A percentile compares a stretch with the other conserved stretches of the same genome.
These are phyloP conservation scores for Drosophila pseudotalamancana DNA, from an alignment of 2,888 invertebrate genomes.

Conservation along the genomic window DNA sequence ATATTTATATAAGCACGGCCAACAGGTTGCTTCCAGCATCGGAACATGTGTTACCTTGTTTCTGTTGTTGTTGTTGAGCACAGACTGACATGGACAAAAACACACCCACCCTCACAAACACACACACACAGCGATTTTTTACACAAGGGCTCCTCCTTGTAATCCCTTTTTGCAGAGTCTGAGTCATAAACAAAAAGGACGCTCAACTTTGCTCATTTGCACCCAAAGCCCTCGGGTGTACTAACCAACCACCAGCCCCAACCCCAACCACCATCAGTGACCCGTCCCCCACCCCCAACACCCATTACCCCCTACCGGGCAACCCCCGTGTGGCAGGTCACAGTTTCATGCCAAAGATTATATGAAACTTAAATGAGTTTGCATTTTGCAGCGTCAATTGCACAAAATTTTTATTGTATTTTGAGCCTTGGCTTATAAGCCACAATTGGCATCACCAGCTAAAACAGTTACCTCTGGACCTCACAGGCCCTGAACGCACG, in stretches of 20 bases:
- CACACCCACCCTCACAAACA: slow-evolving; percentile 7
- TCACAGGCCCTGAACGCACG: background rate
- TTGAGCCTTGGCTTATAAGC: slow-evolving; percentile 7
- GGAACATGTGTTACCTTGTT: slow-evolving; percentile 52
- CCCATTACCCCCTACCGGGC: background rate
- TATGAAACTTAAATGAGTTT: slow-evolving; percentile 63
- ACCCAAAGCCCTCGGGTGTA: slow-evolving; percentile 58
- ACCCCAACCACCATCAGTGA: background rate
- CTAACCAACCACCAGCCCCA: slow-evolving; percentile 6
- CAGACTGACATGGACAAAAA: background rate
- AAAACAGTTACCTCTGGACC: background rate
- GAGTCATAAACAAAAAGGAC: slow-evolving; percentile 55
- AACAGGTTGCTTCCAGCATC: slow-evolving; percentile 66
- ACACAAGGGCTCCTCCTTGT: slow-evolving; percentile 22
- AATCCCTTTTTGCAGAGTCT: slow-evolving; percentile 39
- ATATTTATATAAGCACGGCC: slow-evolving; percentile 41
- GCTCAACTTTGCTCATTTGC: slow-evolving; percentile 68
- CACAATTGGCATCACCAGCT: slow-evolving; percentile 5
- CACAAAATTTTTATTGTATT: slow-evolving; percentile 33
- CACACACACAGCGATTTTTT: slow-evolving; percentile 15
- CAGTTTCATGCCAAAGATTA: slow-evolving; percentile 33
- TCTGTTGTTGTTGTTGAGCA: slow-evolving; percentile 4
- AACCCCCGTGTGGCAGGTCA: background rate
- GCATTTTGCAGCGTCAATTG: slow-evolving; percentile 39
- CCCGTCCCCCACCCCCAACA: too few species aligned